Evolutionary conservation across 1,140 invertebrate species (phyloP), one percentile per base, ranked within the genome.

Genomic region (Hermatobates lingyangjiaoensis): DNA sequence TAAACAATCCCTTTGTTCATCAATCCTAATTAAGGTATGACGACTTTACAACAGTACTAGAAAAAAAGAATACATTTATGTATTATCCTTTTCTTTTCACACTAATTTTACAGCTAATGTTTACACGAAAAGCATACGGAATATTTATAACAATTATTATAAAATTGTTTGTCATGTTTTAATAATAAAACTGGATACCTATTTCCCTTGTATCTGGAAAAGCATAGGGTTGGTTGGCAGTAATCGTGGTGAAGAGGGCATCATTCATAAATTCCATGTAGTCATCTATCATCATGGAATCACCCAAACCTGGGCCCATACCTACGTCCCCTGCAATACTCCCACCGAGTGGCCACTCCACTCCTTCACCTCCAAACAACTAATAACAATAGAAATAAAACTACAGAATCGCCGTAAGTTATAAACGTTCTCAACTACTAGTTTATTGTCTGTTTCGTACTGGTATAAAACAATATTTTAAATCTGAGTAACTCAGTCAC

Each of bases 151-250:
- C n/a, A n/a, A n/a, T n/a, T n/a, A n/a, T n/a, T n/a, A n/a, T n/a
- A n/a, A n/a, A n/a, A n/a, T 27, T 50, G 27, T 40, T 15, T 21
- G 18, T 40, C 38, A 14, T n/a, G 23, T 3, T 26, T 58, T 57
- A 44, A 51, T 56, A 50, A 51, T 55, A 48, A 58, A 55, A 53
- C 3, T 62, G n/a, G 68, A 73, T 73, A 95, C 91, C 83, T 58
- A 96, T 89, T 75, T 98, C 93, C 70, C 88, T 78, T 27, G 90
- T 82, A 74, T 96, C 92, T 5, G 94, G 94, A 72, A 97, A 97
- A 53, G 86, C 82, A 71, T 94, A 91, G 20, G 90, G 87, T 65
- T 90, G 87, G 69, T 87, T 87, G 44, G 72, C 77, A 59, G 79
- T 77, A 58, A 91, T 84, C 42, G 84, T 85, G 47, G 86, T 87